These are phyloP conservation scores for Chaetura pelagica DNA, from an alignment of 2,113 vertebrate species.

Conservation along the genomic window DNA sequence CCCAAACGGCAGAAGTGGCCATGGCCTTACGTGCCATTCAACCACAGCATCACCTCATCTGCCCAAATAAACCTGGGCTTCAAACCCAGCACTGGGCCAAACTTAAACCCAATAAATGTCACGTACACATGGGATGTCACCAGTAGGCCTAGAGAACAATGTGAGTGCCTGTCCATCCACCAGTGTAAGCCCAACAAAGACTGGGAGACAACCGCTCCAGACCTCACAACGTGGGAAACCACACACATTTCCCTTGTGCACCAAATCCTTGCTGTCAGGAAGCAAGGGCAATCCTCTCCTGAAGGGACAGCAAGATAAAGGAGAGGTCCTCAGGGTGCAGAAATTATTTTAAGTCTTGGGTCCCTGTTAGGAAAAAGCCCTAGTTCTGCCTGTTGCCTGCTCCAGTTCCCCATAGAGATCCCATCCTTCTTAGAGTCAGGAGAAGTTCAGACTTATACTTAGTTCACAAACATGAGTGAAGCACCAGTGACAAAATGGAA, in stretches of 20 bases:
- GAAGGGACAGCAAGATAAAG: background rate
- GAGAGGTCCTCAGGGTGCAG: background rate
- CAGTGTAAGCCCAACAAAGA: background rate
- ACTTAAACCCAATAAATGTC: background rate
- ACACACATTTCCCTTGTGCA: background rate
- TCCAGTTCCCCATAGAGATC: background rate
- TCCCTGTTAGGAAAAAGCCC: background rate
- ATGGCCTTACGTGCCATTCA: background rate
- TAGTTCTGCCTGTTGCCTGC: background rate
- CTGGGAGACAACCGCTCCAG: background rate
- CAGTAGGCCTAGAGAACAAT: background rate
- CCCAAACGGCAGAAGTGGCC: background rate
- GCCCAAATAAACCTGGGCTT: background rate
- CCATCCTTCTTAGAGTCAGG: background rate
- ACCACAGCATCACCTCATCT: background rate
- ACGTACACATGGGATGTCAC: rapidly evolving
- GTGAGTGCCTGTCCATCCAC: rapidly evolving
- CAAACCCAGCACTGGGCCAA: background rate
- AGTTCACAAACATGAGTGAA: background rate
- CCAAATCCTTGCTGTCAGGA: background rate
- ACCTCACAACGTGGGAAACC: background rate
- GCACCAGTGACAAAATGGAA: background rate
- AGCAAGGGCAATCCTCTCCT: background rate
- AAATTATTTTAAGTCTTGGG: background rate
- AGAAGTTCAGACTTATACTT: background rate